Percentiles rank a stretch among this genome's conserved stretches.
These are phyloP conservation scores for Abramis brama DNA, from an alignment of 2,113 vertebrate genomes.

Conservation along the genomic window DNA sequence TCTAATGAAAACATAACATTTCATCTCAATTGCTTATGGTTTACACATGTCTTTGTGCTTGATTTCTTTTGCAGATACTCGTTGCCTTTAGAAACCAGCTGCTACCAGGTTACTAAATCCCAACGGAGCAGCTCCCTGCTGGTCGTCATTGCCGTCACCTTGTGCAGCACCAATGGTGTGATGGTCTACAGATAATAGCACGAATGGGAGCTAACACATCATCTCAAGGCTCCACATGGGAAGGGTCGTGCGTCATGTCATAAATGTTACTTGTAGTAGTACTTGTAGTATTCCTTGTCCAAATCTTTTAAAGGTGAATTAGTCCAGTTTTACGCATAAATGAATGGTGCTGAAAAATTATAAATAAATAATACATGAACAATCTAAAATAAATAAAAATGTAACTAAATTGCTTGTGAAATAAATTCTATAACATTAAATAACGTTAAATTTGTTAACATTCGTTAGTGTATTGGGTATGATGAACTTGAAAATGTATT, in stretches of 20 bases:
- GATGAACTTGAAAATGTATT: background rate
- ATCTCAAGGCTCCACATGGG: constrained; percentile 32
- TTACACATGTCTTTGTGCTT: constrained; percentile 43
- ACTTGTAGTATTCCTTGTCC: background rate
- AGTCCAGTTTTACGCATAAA: background rate
- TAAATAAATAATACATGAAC: background rate
- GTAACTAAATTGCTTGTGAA: background rate
- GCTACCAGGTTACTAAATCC: constrained; percentile 55
- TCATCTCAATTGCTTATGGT: constrained; percentile 5
- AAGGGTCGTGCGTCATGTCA: background rate
- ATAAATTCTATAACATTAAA: background rate
- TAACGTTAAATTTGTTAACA: background rate
- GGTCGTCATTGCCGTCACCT: constrained; percentile 40
- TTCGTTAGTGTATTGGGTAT: background rate
- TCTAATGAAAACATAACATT: constrained; percentile 29
- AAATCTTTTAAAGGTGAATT: background rate
- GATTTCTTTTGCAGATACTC: constrained; percentile 54
- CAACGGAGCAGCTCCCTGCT: constrained; percentile 16
- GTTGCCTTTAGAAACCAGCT: constrained; percentile 49
- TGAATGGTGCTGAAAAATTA: background rate
- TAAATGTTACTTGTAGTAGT: background rate
- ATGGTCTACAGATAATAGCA: constrained; percentile 48
- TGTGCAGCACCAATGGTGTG: constrained; percentile 14
- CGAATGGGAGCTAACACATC: constrained; percentile 51
- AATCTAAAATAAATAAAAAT: background rate